A percentile compares a stretch with the other conserved stretches of the same genome.
phyloP scores from a whole-genome alignment of 2,797 vertebrate species.

The Dipus sagitta region DNA sequence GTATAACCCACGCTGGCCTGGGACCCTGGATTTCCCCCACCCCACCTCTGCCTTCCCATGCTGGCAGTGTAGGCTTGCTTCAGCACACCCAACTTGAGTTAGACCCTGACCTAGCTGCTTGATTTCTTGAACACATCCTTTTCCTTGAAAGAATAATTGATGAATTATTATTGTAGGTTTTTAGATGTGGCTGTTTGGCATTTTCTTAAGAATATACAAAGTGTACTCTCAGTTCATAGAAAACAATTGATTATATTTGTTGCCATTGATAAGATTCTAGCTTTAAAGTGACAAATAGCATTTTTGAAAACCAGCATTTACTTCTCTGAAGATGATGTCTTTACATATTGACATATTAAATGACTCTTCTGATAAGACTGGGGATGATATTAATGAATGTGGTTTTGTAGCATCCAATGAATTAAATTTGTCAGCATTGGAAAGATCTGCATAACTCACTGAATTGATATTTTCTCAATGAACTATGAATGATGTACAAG shows the following conservation, averaged over 20 bases:
- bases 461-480: conserved; percentile 38
- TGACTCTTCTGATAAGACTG: conserved; percentile 32
- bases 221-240: background rate
- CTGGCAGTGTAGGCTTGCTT: no score
- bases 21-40: no score
- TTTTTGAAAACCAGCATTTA: background rate
- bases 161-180: background rate
- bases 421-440: background rate
- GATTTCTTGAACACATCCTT: background rate
- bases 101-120: background rate
- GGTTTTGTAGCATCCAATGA: background rate
- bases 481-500: background rate
- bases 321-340: background rate
- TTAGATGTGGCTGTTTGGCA: background rate
- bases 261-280: background rate
- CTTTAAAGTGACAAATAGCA: background rate
- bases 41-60: no score
- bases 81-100: no score
- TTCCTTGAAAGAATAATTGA: conserved; percentile 1
- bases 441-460: background rate
- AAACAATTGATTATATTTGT: background rate
- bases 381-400: conserved; percentile 47
- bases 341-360: background rate
- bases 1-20: no score
- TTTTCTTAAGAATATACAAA: background rate